Evolutionary conservation across 2,797 vertebrate genomes (phyloP).

Genomic region (Rallus crepitans): DNA sequence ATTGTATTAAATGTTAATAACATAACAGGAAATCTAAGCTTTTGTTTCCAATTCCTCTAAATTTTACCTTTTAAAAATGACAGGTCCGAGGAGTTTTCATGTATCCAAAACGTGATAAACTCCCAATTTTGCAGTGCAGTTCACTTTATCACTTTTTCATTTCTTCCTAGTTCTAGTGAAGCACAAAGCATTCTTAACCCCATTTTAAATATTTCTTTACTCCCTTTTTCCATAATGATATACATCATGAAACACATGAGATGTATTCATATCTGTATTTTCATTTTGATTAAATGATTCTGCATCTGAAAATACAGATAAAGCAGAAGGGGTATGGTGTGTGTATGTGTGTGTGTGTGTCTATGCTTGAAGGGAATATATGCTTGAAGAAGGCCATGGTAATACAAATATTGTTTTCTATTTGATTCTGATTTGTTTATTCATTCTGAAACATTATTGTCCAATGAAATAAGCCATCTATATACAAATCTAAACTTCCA

Average conservation of each 20-base stretch:
- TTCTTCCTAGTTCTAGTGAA: not conserved
- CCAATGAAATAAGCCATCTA: not conserved
- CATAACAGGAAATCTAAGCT: not conserved
- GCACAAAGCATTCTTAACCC: not conserved
- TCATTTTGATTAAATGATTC: not conserved
- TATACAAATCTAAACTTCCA: not conserved
- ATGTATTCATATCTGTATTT: too few species aligned
- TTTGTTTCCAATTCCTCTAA: not conserved
- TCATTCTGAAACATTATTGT: not conserved
- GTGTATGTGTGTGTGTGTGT: not conserved
- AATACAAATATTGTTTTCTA: not conserved
- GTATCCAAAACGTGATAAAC: not conserved
- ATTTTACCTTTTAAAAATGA: not conserved
- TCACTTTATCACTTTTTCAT: not conserved
- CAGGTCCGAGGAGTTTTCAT: not conserved
- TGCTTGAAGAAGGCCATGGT: not conserved
- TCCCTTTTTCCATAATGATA: not conserved
- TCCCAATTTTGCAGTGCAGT: not conserved
- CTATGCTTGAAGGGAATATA: not conserved
- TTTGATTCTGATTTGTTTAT: not conserved
- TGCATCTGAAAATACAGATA: not conserved
- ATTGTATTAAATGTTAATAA: not conserved
- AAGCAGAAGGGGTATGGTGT: not conserved
- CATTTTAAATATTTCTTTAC: not conserved
- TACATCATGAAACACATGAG: too few species aligned